Evolutionary conservation across 2,113 vertebrate genomes (phyloP).

Genomic region (Noturus placidus): DNA sequence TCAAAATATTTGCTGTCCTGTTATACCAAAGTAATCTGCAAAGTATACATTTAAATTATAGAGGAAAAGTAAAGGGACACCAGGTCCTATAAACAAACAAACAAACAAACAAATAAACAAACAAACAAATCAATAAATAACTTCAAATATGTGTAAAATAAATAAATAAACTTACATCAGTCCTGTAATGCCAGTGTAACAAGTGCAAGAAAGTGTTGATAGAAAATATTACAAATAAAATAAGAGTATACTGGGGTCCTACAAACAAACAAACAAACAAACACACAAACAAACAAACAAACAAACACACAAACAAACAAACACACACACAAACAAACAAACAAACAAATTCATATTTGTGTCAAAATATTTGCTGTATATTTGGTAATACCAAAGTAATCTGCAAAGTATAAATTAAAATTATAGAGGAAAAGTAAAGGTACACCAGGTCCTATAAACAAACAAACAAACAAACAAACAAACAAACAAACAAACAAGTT

Average conservation of each 20-base stretch:
- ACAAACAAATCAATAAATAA: not conserved
- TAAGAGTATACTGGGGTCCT: not conserved
- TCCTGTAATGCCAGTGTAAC: not conserved
- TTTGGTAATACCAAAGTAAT: too few relatives aligned
- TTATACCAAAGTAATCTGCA: too few relatives aligned
- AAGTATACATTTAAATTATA: too few relatives aligned
- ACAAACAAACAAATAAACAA: too few relatives aligned
- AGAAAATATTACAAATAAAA: not conserved
- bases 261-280: not conserved
- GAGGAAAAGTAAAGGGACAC: not conserved
- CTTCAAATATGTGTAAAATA: not conserved
- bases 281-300: too few relatives aligned
- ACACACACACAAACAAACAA: too few relatives aligned
- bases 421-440: not conserved
- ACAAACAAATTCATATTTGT: too few relatives aligned
- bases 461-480: not conserved
- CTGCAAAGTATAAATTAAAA: not conserved
- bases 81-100: not conserved
- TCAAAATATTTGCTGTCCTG: too few relatives aligned
- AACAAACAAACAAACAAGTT: not conserved
- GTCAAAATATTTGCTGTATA: too few relatives aligned
- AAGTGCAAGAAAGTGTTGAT: not conserved
- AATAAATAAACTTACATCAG: not conserved
- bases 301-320: too few relatives aligned
- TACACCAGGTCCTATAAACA: not conserved